Evolutionary conservation across 2,113 vertebrate species (phyloP).

Genomic region (Pseudorasbora parva): DNA sequence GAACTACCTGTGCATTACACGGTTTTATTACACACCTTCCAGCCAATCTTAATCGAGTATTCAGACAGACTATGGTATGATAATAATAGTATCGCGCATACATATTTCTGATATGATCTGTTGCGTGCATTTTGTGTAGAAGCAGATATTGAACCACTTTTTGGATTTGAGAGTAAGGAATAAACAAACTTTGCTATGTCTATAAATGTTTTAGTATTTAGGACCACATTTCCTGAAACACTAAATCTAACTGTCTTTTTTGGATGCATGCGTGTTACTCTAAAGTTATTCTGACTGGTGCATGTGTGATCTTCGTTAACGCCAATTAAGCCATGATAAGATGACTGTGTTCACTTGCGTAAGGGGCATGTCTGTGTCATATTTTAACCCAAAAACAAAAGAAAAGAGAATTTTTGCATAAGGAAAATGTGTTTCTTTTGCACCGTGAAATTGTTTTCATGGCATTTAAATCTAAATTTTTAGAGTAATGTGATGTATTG

Average conservation of each 20-base stretch:
- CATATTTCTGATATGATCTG: neutral
- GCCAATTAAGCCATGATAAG: neutral
- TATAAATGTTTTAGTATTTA: neutral
- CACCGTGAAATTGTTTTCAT: no score
- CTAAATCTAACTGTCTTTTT: neutral
- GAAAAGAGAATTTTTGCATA: neutral
- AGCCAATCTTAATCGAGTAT: no score
- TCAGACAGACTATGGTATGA: no score
- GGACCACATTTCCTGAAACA: neutral
- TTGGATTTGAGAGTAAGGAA: neutral
- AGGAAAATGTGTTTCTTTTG: neutral
- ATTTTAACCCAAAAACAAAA: neutral
- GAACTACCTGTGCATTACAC: no score
- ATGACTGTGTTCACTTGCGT: neutral
- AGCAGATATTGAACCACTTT: neutral
- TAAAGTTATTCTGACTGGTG: slow-evolving; percentile 6
- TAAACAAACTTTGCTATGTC: neutral
- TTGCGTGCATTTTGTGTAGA: neutral
- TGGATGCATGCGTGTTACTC: neutral
- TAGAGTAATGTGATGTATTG: no score
- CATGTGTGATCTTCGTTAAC: slow-evolving; percentile 9
- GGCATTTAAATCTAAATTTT: no score
- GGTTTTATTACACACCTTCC: no score
- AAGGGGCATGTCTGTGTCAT: neutral
- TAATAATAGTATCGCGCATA: no score